These are phyloP conservation scores for Muricea muricata DNA, from an alignment of 92 coral and sea anemone genomes.

Conservation along the genomic window DNA sequence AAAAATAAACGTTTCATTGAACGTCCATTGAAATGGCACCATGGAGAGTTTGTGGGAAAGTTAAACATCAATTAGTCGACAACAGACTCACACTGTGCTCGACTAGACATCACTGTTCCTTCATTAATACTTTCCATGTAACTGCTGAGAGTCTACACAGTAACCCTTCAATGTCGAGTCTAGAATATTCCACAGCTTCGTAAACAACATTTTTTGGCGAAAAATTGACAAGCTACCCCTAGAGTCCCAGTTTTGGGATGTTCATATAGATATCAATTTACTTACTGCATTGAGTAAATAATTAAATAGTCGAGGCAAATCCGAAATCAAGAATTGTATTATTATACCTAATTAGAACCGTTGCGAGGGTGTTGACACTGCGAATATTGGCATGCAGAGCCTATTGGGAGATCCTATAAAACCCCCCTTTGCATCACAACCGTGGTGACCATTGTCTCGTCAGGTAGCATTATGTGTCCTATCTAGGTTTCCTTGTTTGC, in stretches of 20 bases:
- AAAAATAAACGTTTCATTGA: not conserved
- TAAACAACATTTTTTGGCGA: not conserved
- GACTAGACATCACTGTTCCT: constrained; percentile 22
- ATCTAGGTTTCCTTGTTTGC: too few relatives aligned
- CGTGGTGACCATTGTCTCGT: too few relatives aligned
- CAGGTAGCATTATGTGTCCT: too few relatives aligned
- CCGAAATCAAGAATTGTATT: too few relatives aligned
- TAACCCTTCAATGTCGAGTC: not conserved
- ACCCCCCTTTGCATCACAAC: too few relatives aligned
- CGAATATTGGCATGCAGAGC: too few relatives aligned
- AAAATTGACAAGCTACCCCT: not conserved
- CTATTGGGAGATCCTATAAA: too few relatives aligned
- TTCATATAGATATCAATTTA: too few relatives aligned
- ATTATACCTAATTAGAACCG: too few relatives aligned
- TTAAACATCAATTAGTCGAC: constrained; percentile 12
- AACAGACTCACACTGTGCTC: not conserved
- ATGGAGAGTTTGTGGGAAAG: not conserved
- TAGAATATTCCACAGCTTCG: constrained; percentile 17
- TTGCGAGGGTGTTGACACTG: too few relatives aligned
- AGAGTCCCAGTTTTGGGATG: not conserved
- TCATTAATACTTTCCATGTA: not conserved
- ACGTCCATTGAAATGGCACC: not conserved
- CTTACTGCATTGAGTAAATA: too few relatives aligned
- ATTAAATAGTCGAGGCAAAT: too few relatives aligned
- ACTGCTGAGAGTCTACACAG: not conserved